Evolutionary conservation across 2,797 vertebrate genomes (phyloP), one percentile per base, ranked within the genome.

Genomic region (Martes flavigula): DNA sequence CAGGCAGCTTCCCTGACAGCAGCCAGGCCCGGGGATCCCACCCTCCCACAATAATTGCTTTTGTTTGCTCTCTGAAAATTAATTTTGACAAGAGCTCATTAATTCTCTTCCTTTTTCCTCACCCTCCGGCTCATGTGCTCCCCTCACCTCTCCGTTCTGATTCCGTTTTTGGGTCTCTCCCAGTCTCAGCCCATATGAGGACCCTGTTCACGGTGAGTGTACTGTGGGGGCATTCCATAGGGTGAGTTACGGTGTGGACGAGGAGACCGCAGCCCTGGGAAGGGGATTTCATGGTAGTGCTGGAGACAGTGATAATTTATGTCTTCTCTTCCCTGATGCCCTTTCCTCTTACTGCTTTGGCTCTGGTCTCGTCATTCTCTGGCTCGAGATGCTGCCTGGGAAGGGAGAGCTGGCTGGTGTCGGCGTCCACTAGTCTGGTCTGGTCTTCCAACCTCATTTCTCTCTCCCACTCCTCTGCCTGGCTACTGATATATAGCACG

Each of bases 61-160:
- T 93, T 95, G 89, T 90, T 93, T 88, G 43, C 46, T 75, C 87
- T 82, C 96, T 95, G 68, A 64, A 94, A 96, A 96, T 86, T 70
- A 93, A 93, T 90, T 90, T 64, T 58, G 78, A 38, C 27, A 40
- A 83, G 79, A 82, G 62, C 89, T 92, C 77, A n/a, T 96, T 88
- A 10, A 27, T 79, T 93, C 51, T 60, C 66, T 58, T 73, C 48
- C 21, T 43, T 62, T 64, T 32, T 25, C 40, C 40, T 43, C 79
- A 43, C 84, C 75, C 56, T 54, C 56, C 46, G 17, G n/a, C 35
- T 84, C 62, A 5, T 18, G 11, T 83, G 56, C 40, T 54, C n/a
- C 43, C 82, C 51, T 81, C 20, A 13, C 72, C 77, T 87, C 91
- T 87, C 64, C 10, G 54, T 27, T 87, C 77, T n/a, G 8, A 30